Evolutionary conservation across 2,888 invertebrate genomes (phyloP), one percentile per base, ranked within the genome.

Genomic region (Alitta virens): DNA sequence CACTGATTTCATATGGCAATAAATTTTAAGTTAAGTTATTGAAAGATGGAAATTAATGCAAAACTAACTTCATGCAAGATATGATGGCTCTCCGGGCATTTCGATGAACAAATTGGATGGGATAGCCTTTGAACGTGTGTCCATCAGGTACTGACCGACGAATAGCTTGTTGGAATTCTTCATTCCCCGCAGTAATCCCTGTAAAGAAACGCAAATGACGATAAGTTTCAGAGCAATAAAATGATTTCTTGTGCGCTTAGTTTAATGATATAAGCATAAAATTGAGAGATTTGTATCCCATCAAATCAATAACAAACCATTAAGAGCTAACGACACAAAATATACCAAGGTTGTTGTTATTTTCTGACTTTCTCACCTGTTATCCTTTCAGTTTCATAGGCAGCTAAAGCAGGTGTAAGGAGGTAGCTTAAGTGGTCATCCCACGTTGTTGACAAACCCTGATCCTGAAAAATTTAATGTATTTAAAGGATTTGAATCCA

Each of bases 121-220:
- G 82, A 63, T 76, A 80, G 18, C 79, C 82, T 65, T 82, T 83
- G 66, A 83, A 83, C 14, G 81, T 82, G 67, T 83, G 81, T n/a
- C 81, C 82, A 62, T 81, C 81, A 14, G 81, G 81, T 1, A 83
- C 79, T 16, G 76, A 71, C 26, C 75, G 72, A 40, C 78, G 71
- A 9, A 83, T 75, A 1, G 82, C 77, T 62, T 80, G 78, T 57
- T 81, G 79, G 66, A 83, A 83, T 62, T 83, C 83, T 63, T 82
- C 81, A 69, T 82, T 82, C 25, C 81, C 81, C 21, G 75, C 72
- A 9, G 76, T 74, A 16, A 79, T 65, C 57, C 80, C 80, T 81
- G 67, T 0, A 60, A 53, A n/a, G 38, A 25, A 58, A 21, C n/a
- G n/a, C n/a, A n/a, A n/a, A n/a, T n/a, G n/a, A n/a, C n/a, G n/a